A percentile compares a stretch with the other conserved stretches of the same genome.
These are phyloP conservation scores for Ischnus inquisitorius DNA, from an alignment of 2,888 invertebrate species.

Conservation along the genomic window DNA sequence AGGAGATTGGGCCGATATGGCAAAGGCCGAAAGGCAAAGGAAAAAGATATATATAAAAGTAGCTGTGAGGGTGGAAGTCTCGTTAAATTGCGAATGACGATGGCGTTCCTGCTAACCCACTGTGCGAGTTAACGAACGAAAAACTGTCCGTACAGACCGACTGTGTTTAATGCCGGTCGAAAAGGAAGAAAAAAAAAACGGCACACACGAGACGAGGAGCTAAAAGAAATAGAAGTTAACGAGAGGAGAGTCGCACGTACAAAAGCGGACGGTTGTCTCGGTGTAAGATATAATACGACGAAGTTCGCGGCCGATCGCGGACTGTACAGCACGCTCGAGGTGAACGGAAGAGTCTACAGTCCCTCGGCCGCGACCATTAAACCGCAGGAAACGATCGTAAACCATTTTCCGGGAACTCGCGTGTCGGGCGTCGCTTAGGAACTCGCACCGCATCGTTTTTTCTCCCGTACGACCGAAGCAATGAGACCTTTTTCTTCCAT, in stretches of 20 bases:
- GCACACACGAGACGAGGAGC: neutral
- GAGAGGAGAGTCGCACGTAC: slow-evolving; percentile 17
- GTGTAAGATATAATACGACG: neutral
- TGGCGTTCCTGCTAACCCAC: slow-evolving; percentile 5
- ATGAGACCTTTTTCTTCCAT: slow-evolving; percentile 6
- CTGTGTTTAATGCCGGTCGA: slow-evolving; percentile 18
- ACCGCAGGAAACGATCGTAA: slow-evolving; percentile 59
- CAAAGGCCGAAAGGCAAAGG: neutral
- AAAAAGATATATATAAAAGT: no score
- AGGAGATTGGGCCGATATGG: neutral
- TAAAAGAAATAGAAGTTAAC: slow-evolving; percentile 21
- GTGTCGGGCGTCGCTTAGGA: slow-evolving; percentile 44
- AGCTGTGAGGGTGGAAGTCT: neutral
- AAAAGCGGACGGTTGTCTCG: neutral
- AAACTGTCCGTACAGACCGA: slow-evolving; percentile 18
- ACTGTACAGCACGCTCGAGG: slow-evolving; percentile 33
- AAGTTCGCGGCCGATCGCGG: slow-evolving; percentile 9
- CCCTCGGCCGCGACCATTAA: slow-evolving; percentile 44
- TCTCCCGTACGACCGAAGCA: neutral
- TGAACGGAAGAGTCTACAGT: slow-evolving; percentile 41
- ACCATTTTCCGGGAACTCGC: slow-evolving; percentile 61
- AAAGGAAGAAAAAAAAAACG: slow-evolving; percentile 12
- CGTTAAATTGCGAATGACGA: slow-evolving; percentile 20
- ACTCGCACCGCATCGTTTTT: slow-evolving; percentile 42
- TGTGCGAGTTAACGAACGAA: slow-evolving; percentile 30